Conservation (phyloP, 2,888 invertebrate species). For the Drymonia ruficornis region DNA sequence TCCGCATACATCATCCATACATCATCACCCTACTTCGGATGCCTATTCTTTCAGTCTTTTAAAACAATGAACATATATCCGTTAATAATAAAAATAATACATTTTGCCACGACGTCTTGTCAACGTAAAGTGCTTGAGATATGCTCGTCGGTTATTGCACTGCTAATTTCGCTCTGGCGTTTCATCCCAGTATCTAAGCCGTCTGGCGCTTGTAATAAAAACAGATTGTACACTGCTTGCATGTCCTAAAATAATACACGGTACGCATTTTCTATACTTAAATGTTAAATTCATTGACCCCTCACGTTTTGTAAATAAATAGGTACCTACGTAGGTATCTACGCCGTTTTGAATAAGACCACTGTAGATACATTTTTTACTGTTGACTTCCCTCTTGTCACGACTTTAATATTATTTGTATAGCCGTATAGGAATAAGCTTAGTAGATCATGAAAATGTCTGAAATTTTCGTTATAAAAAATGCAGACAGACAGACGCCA, state of each 20-base stretch:
- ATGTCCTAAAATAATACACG: conserved; percentile 31
- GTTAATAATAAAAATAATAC: conserved; percentile 50
- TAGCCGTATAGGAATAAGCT: conserved; percentile 6
- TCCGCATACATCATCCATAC: conserved; percentile 12
- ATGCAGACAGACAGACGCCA: conserved; percentile 7
- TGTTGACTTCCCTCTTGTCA: conserved; percentile 6
- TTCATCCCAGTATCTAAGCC: conserved; percentile 55
- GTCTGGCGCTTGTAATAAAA: conserved; percentile 49
- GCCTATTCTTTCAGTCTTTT: conserved; percentile 48
- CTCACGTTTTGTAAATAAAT: conserved; percentile 28
- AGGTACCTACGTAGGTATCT: too few relatives aligned
- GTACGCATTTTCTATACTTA: conserved; percentile 27
- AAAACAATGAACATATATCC: conserved; percentile 52
- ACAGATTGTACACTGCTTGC: conserved; percentile 45
- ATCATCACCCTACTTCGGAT: conserved; percentile 42
- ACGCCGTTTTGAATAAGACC: conserved; percentile 8
- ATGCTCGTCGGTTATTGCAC: conserved; percentile 62
- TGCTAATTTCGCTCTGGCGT: conserved; percentile 61
- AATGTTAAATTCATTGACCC: conserved; percentile 35
- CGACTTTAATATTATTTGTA: conserved; percentile 7
- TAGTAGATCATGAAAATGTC: conserved; percentile 8
- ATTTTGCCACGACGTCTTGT: conserved; percentile 40
- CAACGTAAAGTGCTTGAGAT: conserved; percentile 65
- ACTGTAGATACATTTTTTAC: conserved; percentile 9
- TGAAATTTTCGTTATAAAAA: conserved; percentile 1